phyloP scores from a whole-genome alignment of 2,888 invertebrate genomes.

The Nomada fucata region DNA sequence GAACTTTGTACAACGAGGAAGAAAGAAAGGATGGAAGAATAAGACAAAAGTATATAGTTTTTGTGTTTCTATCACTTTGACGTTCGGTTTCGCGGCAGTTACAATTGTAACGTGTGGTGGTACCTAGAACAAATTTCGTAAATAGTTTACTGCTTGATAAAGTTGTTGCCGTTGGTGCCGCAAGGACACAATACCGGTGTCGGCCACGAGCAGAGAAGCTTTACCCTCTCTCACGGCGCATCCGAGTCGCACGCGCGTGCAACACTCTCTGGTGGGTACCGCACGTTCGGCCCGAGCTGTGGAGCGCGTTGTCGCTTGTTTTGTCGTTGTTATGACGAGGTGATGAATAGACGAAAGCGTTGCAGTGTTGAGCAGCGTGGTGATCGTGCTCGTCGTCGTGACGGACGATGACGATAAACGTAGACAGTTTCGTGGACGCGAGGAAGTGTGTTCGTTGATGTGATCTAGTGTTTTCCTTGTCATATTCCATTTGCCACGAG shows the following conservation, averaged over 20 bases:
- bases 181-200: slow-evolving; percentile 64
- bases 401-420: slow-evolving; percentile 68
- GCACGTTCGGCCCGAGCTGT: slow-evolving; percentile 45
- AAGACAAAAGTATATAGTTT: not conserved
- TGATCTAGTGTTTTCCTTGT: slow-evolving; percentile 61
- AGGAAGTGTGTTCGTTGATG: slow-evolving; percentile 61
- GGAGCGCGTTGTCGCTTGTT: slow-evolving; percentile 60
- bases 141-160: slow-evolving; percentile 34
- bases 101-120: slow-evolving; percentile 54
- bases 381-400: slow-evolving; percentile 68
- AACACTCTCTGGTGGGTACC: slow-evolving; percentile 64
- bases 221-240: slow-evolving; percentile 62
- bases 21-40: slow-evolving; percentile 18
- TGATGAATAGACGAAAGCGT: slow-evolving; percentile 71
- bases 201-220: slow-evolving; percentile 60
- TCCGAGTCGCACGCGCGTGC: slow-evolving; percentile 70
- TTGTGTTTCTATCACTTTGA: slow-evolving; percentile 56
- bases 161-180: slow-evolving; percentile 53
- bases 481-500: slow-evolving; percentile 34
- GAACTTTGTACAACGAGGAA: slow-evolving; percentile 26
- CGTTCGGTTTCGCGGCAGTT: slow-evolving; percentile 67
- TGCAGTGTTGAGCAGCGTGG: slow-evolving; percentile 62
- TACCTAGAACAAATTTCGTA: not conserved
- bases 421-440: slow-evolving; percentile 59
- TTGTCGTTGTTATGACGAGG: slow-evolving; percentile 69